A percentile compares a stretch with the other conserved stretches of the same genome.
Evolutionary conservation across 1,140 invertebrate species (phyloP).

Genomic region (Chrysomallon squamiferum): DNA sequence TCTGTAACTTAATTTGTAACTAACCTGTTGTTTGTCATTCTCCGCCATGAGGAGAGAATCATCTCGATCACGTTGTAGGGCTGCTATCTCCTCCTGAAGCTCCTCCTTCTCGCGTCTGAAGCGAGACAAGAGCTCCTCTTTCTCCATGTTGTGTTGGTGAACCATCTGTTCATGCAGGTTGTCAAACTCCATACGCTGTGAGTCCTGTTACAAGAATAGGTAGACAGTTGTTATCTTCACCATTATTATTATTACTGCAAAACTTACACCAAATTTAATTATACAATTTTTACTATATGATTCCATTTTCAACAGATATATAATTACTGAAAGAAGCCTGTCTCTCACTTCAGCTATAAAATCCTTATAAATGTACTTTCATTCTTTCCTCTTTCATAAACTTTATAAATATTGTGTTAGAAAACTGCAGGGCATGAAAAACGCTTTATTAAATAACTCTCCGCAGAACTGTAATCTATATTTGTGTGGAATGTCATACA

Average conservation of each 20-base stretch:
- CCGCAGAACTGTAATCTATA: no score
- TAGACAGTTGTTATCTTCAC: no score
- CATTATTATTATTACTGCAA: neutral
- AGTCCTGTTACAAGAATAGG: constrained; percentile 42
- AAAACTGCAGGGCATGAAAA: no score
- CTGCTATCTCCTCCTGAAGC: constrained; percentile 52
- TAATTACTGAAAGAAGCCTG: no score
- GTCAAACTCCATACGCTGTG: constrained; percentile 56
- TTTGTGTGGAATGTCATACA: no score
- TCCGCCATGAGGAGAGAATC: constrained; percentile 61
- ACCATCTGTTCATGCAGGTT: constrained; percentile 53
- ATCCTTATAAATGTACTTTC: no score
- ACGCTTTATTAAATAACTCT: no score
- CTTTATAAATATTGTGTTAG: no score
- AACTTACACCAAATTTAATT: neutral
- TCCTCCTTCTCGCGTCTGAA: constrained; percentile 56
- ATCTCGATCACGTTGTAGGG: constrained; percentile 57
- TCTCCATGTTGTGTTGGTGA: constrained; percentile 54
- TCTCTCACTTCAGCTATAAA: no score
- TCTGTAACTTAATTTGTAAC: no score
- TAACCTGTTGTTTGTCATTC: constrained; percentile 64
- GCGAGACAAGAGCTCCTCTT: constrained; percentile 50
- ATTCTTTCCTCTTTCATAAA: no score
- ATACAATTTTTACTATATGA: neutral
- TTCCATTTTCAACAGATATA: neutral